phyloP scores from a whole-genome alignment of 2,113 vertebrate genomes.

The Paramisgurnus dabryanus region DNA sequence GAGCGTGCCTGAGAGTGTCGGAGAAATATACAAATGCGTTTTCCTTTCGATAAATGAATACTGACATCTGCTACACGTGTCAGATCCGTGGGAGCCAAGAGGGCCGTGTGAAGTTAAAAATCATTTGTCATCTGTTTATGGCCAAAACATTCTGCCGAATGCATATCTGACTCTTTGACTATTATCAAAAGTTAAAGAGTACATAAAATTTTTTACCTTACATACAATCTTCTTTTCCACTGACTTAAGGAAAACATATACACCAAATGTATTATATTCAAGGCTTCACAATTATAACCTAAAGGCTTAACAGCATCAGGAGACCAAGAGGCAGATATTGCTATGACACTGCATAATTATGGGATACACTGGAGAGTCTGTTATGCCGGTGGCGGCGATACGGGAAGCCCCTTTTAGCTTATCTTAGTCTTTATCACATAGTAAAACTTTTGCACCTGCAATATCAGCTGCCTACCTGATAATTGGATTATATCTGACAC shows the following conservation, averaged over 20 bases:
- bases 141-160: conserved; percentile 29
- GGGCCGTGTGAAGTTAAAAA: not conserved
- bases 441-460: conserved; percentile 18
- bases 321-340: conserved; percentile 22
- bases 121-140: conserved; percentile 43
- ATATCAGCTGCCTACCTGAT: conserved; percentile 5
- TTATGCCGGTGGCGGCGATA: not conserved
- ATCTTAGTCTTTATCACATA: conserved; percentile 7
- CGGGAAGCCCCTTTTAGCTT: conserved; percentile 22
- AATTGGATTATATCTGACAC: conserved; percentile 10
- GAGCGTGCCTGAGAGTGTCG: conserved; percentile 4
- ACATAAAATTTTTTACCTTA: not conserved
- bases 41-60: conserved; percentile 36
- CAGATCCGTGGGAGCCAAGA: conserved; percentile 6
- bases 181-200: too few relatives aligned
- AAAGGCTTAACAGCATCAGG: not conserved
- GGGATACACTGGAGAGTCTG: not conserved
- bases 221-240: not conserved
- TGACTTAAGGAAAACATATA: too few relatives aligned
- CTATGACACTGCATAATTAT: conserved; percentile 24
- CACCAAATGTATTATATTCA: not conserved
- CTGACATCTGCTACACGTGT: conserved; percentile 48
- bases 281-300: conserved; percentile 12
- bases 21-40: conserved; percentile 21
- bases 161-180: not conserved